Percentiles rank a stretch among this genome's conserved stretches.
Evolutionary conservation across 1,140 invertebrate species (phyloP).

Genomic region (Calycopis cecrops): DNA sequence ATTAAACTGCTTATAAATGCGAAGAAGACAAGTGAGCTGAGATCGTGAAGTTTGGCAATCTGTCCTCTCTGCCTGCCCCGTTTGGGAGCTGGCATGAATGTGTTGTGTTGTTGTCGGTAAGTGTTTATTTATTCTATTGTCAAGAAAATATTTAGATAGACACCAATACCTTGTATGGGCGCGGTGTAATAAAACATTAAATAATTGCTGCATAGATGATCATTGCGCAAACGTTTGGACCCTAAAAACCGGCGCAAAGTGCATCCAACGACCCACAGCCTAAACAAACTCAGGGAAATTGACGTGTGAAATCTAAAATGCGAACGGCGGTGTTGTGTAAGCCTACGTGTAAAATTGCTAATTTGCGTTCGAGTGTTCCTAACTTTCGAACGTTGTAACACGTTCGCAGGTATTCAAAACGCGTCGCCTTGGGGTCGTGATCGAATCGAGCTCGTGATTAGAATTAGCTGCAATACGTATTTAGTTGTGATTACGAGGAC

Average conservation of each 20-base stretch:
- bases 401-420: slow-evolving; percentile 29
- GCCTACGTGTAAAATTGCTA: slow-evolving; percentile 21
- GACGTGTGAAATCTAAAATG: slow-evolving; percentile 6
- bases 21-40: too few species aligned
- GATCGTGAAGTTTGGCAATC: too few species aligned
- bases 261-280: not conserved
- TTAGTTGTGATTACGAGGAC: not conserved
- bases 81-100: too few species aligned
- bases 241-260: not conserved
- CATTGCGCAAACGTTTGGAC: too few species aligned
- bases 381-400: slow-evolving; percentile 31
- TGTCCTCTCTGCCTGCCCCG: too few species aligned
- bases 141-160: too few species aligned
- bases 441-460: slow-evolving; percentile 33
- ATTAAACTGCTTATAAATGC: too few species aligned
- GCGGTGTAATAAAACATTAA: too few species aligned
- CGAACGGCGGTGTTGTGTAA: not conserved
- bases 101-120: too few species aligned
- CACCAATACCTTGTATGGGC: too few species aligned
- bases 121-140: too few species aligned
- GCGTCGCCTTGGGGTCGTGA: slow-evolving; percentile 38
- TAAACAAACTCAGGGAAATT: not conserved
- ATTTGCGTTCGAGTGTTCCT: slow-evolving; percentile 24
- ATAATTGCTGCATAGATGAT: too few species aligned
- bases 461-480: slow-evolving; percentile 22